Evolutionary conservation across 2,888 invertebrate genomes (phyloP), one percentile per base, ranked within the genome.

Genomic region (Eulithis prunata): DNA sequence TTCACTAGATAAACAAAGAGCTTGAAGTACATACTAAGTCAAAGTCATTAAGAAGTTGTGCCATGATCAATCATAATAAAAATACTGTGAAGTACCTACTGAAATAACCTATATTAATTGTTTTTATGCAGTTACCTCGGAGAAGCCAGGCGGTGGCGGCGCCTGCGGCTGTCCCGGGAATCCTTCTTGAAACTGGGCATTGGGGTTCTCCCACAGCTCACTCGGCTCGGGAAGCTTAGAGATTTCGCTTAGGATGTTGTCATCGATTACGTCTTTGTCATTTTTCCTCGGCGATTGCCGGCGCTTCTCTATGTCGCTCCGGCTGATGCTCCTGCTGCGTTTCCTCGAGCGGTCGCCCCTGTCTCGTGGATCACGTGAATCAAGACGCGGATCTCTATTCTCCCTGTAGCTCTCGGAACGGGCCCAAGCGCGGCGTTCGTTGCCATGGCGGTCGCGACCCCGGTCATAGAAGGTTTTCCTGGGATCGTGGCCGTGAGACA

Each of bases 161-260:
- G 81, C 73, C 2, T 79, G 79, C 10, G 82, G 78, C 12, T 79
- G 82, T 8, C 70, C 70, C 14, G 72, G 1, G 54, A 78, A 85
- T 3, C 70, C 62, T 1, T 90, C 90, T 74, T 85, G 88, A 67
- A 88, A 88, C 65, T 87, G 89, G 8, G 64, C 41, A 56, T 73
- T 88, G 51, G 58, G 62, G 43, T 58, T 55, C 3, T 92, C 92
- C 92, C 92, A 93, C 52, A 91, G 70, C 57, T 93, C 92, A 69
- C 87, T 91, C 0, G 91, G 91, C 52, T 91, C 90, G 0, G 92
- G 91, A 10, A 91, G 71, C 70, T 92, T 92, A 0, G 90, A 80
- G 53, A 92, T 91, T 67, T 91, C 91, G 70, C 85, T 90, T 58
- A 91, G 75, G 67, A 92, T 91, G 59, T 91, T 91, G 12, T 91